phyloP scores from a whole-genome alignment of 2,113 vertebrate genomes.

The Sciurus niger region DNA sequence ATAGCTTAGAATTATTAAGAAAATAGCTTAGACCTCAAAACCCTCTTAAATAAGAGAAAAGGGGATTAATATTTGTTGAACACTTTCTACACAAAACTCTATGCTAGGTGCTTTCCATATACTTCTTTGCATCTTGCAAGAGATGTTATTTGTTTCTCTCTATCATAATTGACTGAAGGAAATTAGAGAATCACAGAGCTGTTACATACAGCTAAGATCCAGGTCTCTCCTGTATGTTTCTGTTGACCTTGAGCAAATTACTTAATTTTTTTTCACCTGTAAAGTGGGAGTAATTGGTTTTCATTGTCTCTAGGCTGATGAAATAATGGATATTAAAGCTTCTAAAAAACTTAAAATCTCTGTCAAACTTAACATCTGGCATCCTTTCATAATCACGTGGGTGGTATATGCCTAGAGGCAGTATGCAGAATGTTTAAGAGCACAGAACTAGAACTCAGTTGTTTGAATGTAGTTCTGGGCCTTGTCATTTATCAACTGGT shows the following conservation, averaged over 20 bases:
- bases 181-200: background rate
- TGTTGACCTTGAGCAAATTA: constrained; percentile 48
- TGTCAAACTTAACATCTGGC: too few relatives aligned
- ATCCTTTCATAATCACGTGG: too few relatives aligned
- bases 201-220: background rate
- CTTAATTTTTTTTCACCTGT: too few relatives aligned
- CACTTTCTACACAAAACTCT: background rate
- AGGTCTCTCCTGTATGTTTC: background rate
- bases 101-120: background rate
- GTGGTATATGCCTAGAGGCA: too few relatives aligned
- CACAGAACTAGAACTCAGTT: too few relatives aligned
- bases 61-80: background rate
- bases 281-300: too few relatives aligned
- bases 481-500: too few relatives aligned
- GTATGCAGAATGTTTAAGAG: too few relatives aligned
- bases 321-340: too few relatives aligned
- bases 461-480: too few relatives aligned
- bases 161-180: background rate
- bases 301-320: too few relatives aligned
- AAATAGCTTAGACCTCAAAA: constrained; percentile 1
- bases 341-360: too few relatives aligned
- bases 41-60: background rate
- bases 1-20: background rate
- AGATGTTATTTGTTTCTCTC: background rate
- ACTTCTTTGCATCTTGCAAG: background rate